Evolutionary conservation across 2,888 invertebrate genomes (phyloP).

Genomic region (Agrochola lota): DNA sequence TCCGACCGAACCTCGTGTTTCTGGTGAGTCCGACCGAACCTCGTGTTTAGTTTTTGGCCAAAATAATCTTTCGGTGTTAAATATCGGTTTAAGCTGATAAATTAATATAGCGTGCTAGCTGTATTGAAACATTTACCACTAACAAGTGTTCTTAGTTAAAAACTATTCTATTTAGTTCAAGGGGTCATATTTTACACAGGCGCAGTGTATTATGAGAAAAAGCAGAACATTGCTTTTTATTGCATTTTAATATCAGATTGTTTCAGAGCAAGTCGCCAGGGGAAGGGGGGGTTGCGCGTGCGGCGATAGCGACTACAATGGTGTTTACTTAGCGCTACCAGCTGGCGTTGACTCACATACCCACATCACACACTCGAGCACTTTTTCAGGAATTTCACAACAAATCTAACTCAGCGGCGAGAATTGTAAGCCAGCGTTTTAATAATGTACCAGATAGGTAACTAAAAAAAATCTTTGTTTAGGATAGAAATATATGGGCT

Average conservation of each 20-base stretch:
- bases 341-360: slow-evolving; percentile 65
- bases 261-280: neutral
- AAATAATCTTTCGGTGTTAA: neutral
- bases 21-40: neutral
- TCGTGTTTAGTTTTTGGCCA: neutral
- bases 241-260: slow-evolving; percentile 13
- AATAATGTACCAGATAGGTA: slow-evolving; percentile 22
- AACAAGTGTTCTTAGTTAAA: too few relatives aligned
- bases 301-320: slow-evolving; percentile 68
- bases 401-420: slow-evolving; percentile 45
- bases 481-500: too few relatives aligned
- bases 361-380: slow-evolving; percentile 35
- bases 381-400: slow-evolving; percentile 73
- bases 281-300: slow-evolving; percentile 7
- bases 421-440: slow-evolving; percentile 16
- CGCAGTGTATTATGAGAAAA: slow-evolving; percentile 4
- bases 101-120: neutral
- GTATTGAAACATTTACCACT: neutral
- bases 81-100: neutral
- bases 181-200: neutral
- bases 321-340: slow-evolving; percentile 66
- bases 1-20: too few relatives aligned
- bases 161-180: neutral
- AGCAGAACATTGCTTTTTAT: slow-evolving; percentile 1
- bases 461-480: too few relatives aligned